Evolutionary conservation across 2,113 vertebrate genomes (phyloP).

Genomic region (Oreochromis niloticus): DNA sequence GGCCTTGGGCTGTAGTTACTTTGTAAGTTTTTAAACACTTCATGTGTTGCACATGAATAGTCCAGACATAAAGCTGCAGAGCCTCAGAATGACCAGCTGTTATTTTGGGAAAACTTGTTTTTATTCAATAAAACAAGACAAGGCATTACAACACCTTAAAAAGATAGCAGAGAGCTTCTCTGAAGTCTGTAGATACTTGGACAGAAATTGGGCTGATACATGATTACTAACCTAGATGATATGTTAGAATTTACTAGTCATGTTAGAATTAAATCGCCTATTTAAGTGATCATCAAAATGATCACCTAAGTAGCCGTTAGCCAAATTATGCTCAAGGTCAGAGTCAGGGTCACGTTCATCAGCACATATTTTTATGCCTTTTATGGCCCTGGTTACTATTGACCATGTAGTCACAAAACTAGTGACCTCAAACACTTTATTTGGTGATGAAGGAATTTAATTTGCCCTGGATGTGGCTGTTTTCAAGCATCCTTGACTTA

Average conservation of each 20-base stretch:
- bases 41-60: background rate
- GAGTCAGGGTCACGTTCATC: background rate
- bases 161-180: background rate
- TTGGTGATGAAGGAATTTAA: background rate
- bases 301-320: background rate
- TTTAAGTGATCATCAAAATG: background rate
- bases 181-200: background rate
- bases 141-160: background rate
- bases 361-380: background rate
- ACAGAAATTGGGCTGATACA: background rate
- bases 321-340: background rate
- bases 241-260: background rate
- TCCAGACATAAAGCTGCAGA: background rate
- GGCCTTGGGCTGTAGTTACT: background rate
- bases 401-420: background rate
- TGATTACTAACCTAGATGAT: background rate
- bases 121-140: background rate
- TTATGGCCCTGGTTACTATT: background rate
- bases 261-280: background rate
- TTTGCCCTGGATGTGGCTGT: background rate
- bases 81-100: background rate
- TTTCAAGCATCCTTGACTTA: background rate
- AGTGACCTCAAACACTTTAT: background rate
- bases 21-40: background rate
- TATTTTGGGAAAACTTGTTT: background rate